These are phyloP conservation scores for Petaurus breviceps DNA, from an alignment of 2,113 vertebrate species.

Conservation along the genomic window DNA sequence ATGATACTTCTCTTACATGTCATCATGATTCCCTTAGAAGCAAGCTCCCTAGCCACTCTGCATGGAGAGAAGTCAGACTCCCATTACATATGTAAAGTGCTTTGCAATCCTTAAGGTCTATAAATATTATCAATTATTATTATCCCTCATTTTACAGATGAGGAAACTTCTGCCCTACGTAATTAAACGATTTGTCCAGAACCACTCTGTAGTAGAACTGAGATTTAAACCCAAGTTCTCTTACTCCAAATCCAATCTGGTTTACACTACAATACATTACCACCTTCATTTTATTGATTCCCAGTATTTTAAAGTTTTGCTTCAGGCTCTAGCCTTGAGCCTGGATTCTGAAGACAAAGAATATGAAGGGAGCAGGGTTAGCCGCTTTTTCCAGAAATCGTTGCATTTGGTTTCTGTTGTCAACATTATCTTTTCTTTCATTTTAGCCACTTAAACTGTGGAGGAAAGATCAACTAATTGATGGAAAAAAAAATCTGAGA, in stretches of 20 bases:
- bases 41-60: not conserved
- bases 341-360: slow-evolving; percentile 33
- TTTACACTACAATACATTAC: not conserved
- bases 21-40: not conserved
- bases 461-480: slow-evolving; percentile 82
- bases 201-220: not conserved
- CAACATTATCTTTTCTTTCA: slow-evolving; percentile 77
- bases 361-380: slow-evolving; percentile 63
- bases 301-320: not conserved
- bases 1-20: not conserved
- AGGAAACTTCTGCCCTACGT: not conserved
- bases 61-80: not conserved
- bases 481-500: slow-evolving; percentile 84
- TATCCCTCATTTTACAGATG: not conserved
- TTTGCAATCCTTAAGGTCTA: not conserved
- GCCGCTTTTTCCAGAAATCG: slow-evolving; percentile 69
- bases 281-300: not conserved
- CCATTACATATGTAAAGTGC: not conserved
- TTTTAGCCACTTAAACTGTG: slow-evolving; percentile 79
- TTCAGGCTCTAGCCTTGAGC: slow-evolving; percentile 7
- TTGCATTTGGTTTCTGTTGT: slow-evolving; percentile 73
- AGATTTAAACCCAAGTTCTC: not conserved
- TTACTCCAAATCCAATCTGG: not conserved
- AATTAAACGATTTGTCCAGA: not conserved
- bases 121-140: not conserved